Conservation (phyloP, 2,113 vertebrate species). For the Hepsetus odoe region DNA sequence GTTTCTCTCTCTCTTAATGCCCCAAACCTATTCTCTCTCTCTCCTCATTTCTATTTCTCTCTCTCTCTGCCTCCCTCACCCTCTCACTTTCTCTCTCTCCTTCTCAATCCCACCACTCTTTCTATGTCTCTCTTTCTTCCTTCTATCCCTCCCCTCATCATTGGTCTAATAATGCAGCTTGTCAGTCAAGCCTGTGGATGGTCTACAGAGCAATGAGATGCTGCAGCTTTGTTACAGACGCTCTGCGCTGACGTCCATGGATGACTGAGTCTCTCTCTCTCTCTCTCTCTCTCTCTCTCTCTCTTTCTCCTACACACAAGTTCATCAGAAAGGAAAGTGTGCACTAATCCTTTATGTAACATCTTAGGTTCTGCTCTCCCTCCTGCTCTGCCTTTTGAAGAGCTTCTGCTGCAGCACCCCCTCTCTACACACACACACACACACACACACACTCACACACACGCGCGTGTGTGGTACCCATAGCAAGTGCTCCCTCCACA, state of each 20-base stretch:
- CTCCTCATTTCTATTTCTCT: no score
- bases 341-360: conserved; percentile 21
- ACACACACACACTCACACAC: neutral
- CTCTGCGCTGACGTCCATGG: neutral
- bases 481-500: neutral
- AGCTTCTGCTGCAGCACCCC: conserved; percentile 14
- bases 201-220: neutral
- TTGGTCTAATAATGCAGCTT: conserved; percentile 3
- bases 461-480: neutral
- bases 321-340: neutral
- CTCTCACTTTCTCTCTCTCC: no score
- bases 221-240: neutral
- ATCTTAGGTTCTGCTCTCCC: neutral
- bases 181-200: neutral
- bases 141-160: no score
- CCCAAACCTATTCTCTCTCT: no score
- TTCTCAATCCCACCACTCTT: no score
- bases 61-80: no score
- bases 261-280: neutral
- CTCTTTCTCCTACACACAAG: neutral
- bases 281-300: conserved; percentile 2
- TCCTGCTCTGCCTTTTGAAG: neutral
- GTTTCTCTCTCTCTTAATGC: no score
- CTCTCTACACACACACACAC: neutral
- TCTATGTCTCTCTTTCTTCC: no score